Evolutionary conservation across 2,888 invertebrate species (phyloP).

Genomic region (Gymnoscelis rufifasciata): DNA sequence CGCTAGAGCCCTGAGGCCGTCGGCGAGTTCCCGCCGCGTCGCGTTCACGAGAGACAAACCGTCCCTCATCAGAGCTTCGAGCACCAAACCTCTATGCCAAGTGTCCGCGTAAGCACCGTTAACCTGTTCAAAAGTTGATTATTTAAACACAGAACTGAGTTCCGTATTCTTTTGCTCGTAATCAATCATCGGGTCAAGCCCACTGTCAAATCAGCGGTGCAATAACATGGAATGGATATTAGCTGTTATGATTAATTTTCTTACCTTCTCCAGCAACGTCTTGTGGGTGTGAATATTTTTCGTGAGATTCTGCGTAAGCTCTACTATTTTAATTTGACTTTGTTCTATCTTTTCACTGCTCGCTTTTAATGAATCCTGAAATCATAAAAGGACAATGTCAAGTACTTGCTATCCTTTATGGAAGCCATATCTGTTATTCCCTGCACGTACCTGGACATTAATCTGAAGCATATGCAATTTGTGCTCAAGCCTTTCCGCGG

Average conservation of each 20-base stretch:
- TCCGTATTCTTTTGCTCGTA: constrained; percentile 15
- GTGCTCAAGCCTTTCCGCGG: constrained; percentile 70
- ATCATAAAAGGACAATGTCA: constrained; percentile 31
- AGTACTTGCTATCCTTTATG: too few species aligned
- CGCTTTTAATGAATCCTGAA: constrained; percentile 68
- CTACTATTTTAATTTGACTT: constrained; percentile 59
- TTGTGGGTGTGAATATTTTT: constrained; percentile 57
- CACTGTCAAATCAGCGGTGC: constrained; percentile 29
- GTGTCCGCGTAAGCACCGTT: constrained; percentile 82
- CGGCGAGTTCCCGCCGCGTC: constrained; percentile 76
- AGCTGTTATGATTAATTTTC: constrained; percentile 24
- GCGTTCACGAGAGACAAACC: constrained; percentile 72
- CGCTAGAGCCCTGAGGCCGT: constrained; percentile 65
- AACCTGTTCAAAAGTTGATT: constrained; percentile 55
- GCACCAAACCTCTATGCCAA: constrained; percentile 73
- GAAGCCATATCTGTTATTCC: not conserved
- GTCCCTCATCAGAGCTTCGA: constrained; percentile 73
- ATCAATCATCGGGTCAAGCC: constrained; percentile 28
- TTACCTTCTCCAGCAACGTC: constrained; percentile 67
- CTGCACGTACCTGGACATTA: constrained; percentile 56
- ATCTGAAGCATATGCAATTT: constrained; percentile 69
- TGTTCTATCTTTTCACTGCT: constrained; percentile 62
- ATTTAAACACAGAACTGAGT: constrained; percentile 19
- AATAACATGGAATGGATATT: constrained; percentile 23
- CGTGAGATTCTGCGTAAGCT: constrained; percentile 63